Conservation (phyloP, 2,797 vertebrate genomes). For the Hippopotamyrus pictus region DNA sequence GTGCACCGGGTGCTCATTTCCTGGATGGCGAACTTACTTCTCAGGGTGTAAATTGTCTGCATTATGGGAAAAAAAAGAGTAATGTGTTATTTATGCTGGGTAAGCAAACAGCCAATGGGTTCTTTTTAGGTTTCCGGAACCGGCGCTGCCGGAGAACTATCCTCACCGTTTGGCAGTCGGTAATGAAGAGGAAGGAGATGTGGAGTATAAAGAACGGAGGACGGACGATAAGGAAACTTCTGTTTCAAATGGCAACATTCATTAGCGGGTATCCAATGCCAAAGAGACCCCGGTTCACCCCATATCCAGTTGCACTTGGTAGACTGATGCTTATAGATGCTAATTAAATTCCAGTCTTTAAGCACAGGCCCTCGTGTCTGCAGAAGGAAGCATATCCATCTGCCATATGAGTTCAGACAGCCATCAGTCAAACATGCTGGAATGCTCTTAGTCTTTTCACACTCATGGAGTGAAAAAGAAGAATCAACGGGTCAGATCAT, state of each 20-base stretch:
- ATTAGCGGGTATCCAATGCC: background rate
- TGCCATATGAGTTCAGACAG: background rate
- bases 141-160: background rate
- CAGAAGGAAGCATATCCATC: background rate
- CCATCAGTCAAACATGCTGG: background rate
- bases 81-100: constrained; percentile 8
- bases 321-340: background rate
- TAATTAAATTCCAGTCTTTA: background rate
- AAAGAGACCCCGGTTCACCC: background rate
- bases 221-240: background rate
- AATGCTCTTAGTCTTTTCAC: background rate
- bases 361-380: background rate
- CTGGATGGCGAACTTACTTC: background rate
- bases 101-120: background rate
- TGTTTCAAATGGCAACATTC: background rate
- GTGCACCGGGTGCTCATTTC: background rate
- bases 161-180: background rate
- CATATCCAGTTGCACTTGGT: background rate
- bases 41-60: constrained; percentile 6
- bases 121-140: constrained; percentile 9
- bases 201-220: background rate
- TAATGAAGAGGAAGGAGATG: constrained; percentile 4
- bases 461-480: background rate
- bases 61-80: background rate
- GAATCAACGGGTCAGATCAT: background rate